Base-by-base conservation (phyloP, 1,140 invertebrate species). In the Orius laevigatus region DNA sequence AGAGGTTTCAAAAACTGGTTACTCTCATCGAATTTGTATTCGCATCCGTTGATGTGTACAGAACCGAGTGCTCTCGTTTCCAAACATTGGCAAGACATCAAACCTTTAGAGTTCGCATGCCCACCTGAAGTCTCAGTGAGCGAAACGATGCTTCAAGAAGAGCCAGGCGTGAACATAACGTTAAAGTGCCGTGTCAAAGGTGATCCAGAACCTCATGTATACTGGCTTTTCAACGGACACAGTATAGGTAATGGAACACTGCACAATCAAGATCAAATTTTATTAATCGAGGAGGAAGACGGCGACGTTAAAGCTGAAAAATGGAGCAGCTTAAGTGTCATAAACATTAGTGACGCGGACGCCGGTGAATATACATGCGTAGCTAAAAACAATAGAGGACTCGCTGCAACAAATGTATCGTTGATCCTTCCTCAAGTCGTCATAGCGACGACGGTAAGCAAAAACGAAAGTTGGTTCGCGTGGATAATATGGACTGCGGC, bases 1-100 rank as follows among this genome's bases (percentile, higher is more conserved):
- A 74, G 84, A 42, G 77, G 76, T 12, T 84, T 92, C 53, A 74
- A 84, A 18, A 73, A 75, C 47, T 90, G 85, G 84, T 75, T 87
- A 57, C 70, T 85, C 49, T 66, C 69, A 14, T 77, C 75, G 11
- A 74, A 76, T 52, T 62, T 84, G 3, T 78, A 78, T 41, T 75
- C 77, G 2, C 70, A 74, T n/a, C 67, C 74, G 1, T 64, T 81
- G 33, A 63, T 63, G 1, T 86, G 82, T 58, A 64, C 65, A 5
- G 69, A 71, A 1, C 81, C 82, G 0, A 55, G 62, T 9, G 62
- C 69, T 10, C 57, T 84, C 3, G 63, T 67, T 25, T 73, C 70
- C 2, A 71, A 71, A 34, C 65, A 64, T 8, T 84, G 81, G 81
- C 72, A 78, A 50, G 70, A 76, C 9, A 69, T 85, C 0, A 64